Base-by-base conservation (phyloP, 2,797 vertebrate species). In the Coranthus polyacanthus region DNA sequence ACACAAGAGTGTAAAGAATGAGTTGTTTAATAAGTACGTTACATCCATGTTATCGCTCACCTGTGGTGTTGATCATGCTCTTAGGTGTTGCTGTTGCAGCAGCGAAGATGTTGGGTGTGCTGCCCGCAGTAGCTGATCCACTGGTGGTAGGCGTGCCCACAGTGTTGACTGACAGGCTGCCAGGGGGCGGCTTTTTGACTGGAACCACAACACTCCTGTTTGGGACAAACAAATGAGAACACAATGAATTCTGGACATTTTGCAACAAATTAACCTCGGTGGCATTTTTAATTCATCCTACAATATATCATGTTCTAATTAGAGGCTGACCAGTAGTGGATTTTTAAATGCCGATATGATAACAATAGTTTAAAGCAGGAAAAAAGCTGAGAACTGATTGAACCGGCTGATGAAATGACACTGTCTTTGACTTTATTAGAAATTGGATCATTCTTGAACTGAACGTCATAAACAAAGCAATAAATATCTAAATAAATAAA, bases 21-120 rank as follows among this genome's bases (percentile, higher is more conserved):
- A 16, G 55, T 50, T 17, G 16, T 56, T 26, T 38, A n/a, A 9
- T 7, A 34, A 10, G 24, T 32, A 45, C 5, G 2, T 32, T 10
- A 10, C 5, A 29, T 46, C 13, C 20, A 13, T 47, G 8, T 43
- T 2, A 16, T 34, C 16, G 46, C 78, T 85, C 94, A 98, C 98
- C 98, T 95, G 98, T 99, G 72, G 98, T 99, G 95, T 99, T 99
- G 92, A 99, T 99, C 98, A 99, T 99, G 95, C 97, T 99, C 94
- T 99, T 99, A 92, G 97, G 98, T 72, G 98, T 98, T 70, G 97
- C 94, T 82, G 97, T 96, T 44, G 97, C 94, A 60, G 98, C 96
- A 78, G 97, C 96, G 77, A 99, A 98, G 90, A 98, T 98, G 89
- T 98, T 99, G 58, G 97, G 96, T 3, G 97, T 96, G 88, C 95